These are phyloP conservation scores for Dromococcyx pavoninus DNA, from an alignment of 2,797 vertebrate genomes.

Conservation along the genomic window DNA sequence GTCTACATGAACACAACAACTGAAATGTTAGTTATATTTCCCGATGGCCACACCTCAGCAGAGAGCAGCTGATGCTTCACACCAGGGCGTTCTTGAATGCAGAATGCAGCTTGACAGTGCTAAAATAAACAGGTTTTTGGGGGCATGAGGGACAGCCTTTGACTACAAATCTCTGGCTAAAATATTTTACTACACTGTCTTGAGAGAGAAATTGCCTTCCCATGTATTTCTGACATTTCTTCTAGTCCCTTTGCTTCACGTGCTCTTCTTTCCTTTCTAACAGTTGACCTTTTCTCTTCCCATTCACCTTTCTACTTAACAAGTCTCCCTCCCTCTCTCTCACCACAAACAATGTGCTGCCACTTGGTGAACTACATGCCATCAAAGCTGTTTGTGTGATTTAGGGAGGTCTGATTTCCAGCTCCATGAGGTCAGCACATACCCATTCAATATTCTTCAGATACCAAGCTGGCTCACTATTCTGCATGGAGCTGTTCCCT, in stretches of 20 bases:
- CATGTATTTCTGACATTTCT: background rate
- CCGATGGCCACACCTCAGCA: background rate
- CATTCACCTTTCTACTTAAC: background rate
- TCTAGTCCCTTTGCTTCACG: background rate
- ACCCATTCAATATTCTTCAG: background rate
- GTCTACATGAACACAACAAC: background rate
- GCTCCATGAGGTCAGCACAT: constrained; percentile 38
- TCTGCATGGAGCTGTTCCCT: constrained; percentile 17
- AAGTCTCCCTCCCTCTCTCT: background rate
- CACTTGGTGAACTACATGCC: background rate
- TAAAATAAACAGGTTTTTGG: background rate
- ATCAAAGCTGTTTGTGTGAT: background rate
- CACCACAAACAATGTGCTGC: background rate
- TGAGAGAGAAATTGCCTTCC: background rate
- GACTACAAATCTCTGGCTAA: background rate
- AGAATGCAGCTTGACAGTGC: background rate
- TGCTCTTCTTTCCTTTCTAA: background rate
- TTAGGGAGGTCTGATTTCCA: constrained; percentile 24
- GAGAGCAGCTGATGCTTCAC: background rate
- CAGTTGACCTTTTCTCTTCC: background rate
- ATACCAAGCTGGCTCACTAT: constrained; percentile 50
- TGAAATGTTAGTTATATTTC: background rate
- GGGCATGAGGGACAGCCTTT: background rate
- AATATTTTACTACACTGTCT: background rate
- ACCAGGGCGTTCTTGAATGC: background rate